These are phyloP conservation scores for Dicycla oo DNA, from an alignment of 2,888 invertebrate genomes.

Conservation along the genomic window DNA sequence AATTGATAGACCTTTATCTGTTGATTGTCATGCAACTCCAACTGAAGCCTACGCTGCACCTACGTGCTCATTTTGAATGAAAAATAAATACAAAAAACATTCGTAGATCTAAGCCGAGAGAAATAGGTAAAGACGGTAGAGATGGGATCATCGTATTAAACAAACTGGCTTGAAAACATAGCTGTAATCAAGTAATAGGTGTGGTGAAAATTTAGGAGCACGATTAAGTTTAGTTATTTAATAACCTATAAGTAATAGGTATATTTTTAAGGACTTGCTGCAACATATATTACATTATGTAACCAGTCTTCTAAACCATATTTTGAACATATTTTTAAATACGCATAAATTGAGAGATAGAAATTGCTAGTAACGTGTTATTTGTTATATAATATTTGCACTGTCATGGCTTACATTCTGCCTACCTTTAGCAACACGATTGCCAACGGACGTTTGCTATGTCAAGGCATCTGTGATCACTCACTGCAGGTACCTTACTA, in stretches of 20 bases:
- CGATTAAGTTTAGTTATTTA: background rate
- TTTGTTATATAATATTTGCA: background rate
- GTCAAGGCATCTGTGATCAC: slow-evolving; percentile 29
- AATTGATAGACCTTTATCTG: slow-evolving; percentile 71
- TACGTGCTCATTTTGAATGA: background rate
- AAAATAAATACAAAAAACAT: background rate
- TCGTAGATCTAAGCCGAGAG: background rate
- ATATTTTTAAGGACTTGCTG: background rate
- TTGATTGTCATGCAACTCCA: slow-evolving; percentile 65
- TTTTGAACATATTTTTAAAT: background rate
- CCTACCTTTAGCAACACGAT: background rate
- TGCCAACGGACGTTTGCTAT: slow-evolving; percentile 20
- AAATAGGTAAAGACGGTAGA: background rate
- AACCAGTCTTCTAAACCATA: background rate
- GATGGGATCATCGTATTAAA: background rate
- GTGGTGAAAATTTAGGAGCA: background rate
- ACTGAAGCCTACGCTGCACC: slow-evolving; percentile 52
- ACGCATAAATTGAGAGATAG: background rate
- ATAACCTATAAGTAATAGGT: background rate
- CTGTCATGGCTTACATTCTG: background rate
- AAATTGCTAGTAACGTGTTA: background rate
- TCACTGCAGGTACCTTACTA: background rate
- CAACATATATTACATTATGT: background rate
- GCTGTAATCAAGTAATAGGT: background rate
- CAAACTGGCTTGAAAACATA: background rate